These are phyloP conservation scores for Sphaeramia orbicularis DNA, from an alignment of 2,797 vertebrate species.

Conservation along the genomic window DNA sequence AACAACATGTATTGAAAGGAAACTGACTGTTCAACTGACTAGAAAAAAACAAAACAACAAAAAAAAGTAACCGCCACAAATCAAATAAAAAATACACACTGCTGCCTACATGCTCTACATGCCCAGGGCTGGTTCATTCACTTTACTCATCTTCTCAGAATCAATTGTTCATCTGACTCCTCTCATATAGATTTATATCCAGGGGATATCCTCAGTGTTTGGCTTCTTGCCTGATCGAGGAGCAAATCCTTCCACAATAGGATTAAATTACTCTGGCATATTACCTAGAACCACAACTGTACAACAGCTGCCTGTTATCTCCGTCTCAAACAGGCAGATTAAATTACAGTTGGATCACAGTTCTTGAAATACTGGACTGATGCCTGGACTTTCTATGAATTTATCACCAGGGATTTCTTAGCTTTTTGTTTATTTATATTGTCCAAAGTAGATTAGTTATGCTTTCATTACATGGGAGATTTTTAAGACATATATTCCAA, in stretches of 20 bases:
- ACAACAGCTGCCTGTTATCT: conserved; percentile 42
- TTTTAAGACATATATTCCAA: not conserved
- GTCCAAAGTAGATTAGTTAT: not conserved
- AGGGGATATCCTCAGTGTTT: conserved; percentile 19
- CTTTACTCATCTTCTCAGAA: not conserved
- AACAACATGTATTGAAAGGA: too few species aligned
- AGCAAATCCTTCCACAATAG: conserved; percentile 37
- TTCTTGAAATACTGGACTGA: conserved; percentile 27
- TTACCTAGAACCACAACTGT: conserved; percentile 23
- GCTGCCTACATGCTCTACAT: too few species aligned
- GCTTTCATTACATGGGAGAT: not conserved
- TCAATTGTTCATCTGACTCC: not conserved
- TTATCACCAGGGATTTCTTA: conserved; percentile 6
- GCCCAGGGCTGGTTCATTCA: too few species aligned
- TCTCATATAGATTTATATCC: not conserved
- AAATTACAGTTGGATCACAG: conserved; percentile 32
- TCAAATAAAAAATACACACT: too few species aligned
- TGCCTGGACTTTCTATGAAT: conserved; percentile 40
- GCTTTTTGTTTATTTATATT: conserved; percentile 2
- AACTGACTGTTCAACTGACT: too few species aligned
- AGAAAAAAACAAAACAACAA: too few species aligned
- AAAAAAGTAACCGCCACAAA: too few species aligned
- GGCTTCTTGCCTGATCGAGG: conserved; percentile 10
- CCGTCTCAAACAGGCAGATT: conserved; percentile 39
- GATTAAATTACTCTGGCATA: conserved; percentile 36